Base-by-base conservation (phyloP, 2,113 vertebrate genomes). In the Mesoclemmys tuberculata region DNA sequence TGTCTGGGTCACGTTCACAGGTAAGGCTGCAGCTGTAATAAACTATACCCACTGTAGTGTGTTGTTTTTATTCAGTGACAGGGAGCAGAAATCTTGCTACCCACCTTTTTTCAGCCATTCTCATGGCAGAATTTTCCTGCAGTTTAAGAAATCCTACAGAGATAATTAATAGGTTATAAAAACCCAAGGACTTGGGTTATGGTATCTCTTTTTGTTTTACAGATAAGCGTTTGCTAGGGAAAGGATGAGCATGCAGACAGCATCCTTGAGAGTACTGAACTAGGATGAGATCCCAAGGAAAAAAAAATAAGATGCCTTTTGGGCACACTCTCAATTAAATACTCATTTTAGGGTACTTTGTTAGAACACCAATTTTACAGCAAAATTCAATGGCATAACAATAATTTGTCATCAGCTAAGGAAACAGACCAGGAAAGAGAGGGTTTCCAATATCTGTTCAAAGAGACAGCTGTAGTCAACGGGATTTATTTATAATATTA, bases 401-500 rank as follows among this genome's bases (percentile, higher is more conserved):
- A 94, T 92, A 95, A 97, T 96, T 98, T 97, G 92, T 94, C 96
- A 94, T 96, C 95, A 92, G 90, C 88, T 84, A 94, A 94, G 92
- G 93, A 97, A 96, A 96, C 88, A 58, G 96, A 91, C 80, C 77
- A 88, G 90, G 52, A 90, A 95, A 89, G 84, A 95, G 79, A 92
- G 56, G 80, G 95, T 64, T 84, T 97, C 14, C 89, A 90, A 90
- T 97, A 95, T 97, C 97, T 97, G 96, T 93, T 96, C 97, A 97
- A 95, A 93, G 93, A 98, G 95, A 97, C 98, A 98, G 97, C 96
- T 98, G 97, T 97, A 98, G 97, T 95, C 94, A 96, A 94, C 5
- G 83, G 93, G 98, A 98, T 98, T 98, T 97, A 97, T 98, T 98
- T 98, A 98, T 98, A 98, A 98, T 98, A 97, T 98, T 98, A 98